A percentile compares a stretch with the other conserved stretches of the same genome.
These are phyloP conservation scores for Folsomia manolachei DNA, from an alignment of 2,888 invertebrate genomes.

Conservation along the genomic window DNA sequence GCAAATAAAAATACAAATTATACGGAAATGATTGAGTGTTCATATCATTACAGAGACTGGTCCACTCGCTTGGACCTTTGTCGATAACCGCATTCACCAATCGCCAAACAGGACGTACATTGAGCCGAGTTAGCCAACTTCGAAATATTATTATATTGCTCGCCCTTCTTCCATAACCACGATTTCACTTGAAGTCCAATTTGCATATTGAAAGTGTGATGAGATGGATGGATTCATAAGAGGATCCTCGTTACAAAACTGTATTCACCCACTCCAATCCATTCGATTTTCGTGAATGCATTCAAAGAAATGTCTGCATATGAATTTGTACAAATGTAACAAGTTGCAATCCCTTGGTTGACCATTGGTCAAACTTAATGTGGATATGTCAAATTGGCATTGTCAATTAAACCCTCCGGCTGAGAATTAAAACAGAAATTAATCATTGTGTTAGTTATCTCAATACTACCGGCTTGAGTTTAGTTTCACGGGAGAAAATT, in stretches of 20 bases:
- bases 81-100: background rate
- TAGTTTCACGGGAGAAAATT: too few species aligned
- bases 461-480: too few species aligned
- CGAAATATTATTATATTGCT: background rate
- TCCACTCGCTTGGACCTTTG: background rate
- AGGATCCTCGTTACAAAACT: background rate
- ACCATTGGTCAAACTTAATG: too few species aligned
- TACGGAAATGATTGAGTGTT: constrained; percentile 5
- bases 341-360: background rate
- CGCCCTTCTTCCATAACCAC: background rate
- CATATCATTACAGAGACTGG: background rate
- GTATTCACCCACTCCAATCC: background rate
- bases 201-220: constrained; percentile 23
- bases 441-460: too few species aligned
- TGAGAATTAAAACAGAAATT: too few species aligned
- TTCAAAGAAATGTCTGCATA: background rate
- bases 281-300: background rate
- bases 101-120: background rate
- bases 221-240: background rate
- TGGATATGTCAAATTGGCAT: too few species aligned
- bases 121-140: background rate
- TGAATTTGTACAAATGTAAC: background rate
- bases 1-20: constrained; percentile 5
- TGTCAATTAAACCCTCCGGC: too few species aligned
- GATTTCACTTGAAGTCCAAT: constrained; percentile 14